A percentile compares a stretch with the other conserved stretches of the same genome.
Conservation (phyloP, 2,888 invertebrate species). For the Steinernema hermaphroditum region DNA sequence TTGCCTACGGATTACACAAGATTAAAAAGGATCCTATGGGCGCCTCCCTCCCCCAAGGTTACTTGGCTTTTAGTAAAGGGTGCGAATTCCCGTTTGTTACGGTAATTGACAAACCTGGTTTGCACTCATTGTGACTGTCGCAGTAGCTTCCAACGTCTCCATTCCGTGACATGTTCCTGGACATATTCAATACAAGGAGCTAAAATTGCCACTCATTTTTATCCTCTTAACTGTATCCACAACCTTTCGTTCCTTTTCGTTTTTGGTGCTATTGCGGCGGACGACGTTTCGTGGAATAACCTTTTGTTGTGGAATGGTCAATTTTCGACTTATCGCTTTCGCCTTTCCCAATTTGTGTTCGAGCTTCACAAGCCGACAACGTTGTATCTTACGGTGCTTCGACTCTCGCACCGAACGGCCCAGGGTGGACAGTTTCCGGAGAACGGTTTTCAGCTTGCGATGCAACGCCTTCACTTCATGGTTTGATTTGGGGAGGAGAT, state of each 20-base stretch:
- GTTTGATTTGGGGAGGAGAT: background rate
- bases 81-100: no score
- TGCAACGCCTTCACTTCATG: background rate
- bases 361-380: background rate
- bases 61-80: no score
- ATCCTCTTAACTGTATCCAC: no score
- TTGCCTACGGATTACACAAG: no score
- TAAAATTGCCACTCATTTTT: no score
- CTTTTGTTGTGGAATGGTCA: background rate
- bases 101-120: background rate
- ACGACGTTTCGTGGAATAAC: background rate
- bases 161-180: background rate
- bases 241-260: conserved; percentile 8
- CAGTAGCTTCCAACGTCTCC: background rate
- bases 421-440: background rate
- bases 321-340: background rate
- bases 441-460: conserved; percentile 7
- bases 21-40: no score
- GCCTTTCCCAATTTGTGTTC: conserved; percentile 17
- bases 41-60: no score
- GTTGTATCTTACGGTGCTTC: background rate
- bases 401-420: background rate
- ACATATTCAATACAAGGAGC: background rate
- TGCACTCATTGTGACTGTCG: conserved; percentile 11
- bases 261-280: background rate